Conservation (phyloP, 2,797 vertebrate genomes). For the Halcyon chelicuti region DNA sequence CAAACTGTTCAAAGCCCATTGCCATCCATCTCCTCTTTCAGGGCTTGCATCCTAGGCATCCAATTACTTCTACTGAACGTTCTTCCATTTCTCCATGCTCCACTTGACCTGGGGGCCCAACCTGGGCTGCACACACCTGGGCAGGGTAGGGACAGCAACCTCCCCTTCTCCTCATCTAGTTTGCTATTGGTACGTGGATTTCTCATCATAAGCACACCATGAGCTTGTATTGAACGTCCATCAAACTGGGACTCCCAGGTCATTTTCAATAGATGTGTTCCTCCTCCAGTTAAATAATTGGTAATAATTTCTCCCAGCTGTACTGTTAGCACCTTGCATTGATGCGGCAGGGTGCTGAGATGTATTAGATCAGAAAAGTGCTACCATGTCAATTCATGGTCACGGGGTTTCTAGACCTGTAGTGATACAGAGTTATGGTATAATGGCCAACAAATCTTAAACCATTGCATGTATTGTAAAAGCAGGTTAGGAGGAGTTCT, state of each 20-base stretch:
- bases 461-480: neutral
- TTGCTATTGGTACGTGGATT: fast-evolving
- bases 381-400: neutral
- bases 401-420: neutral
- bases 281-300: neutral
- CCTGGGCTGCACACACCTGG: neutral
- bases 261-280: neutral
- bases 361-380: neutral
- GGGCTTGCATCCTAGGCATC: no score
- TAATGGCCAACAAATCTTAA: neutral
- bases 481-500: slow-evolving; percentile 22
- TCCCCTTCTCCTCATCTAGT: neutral
- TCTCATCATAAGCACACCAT: neutral
- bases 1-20: neutral
- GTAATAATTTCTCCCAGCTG: neutral
- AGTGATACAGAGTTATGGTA: neutral
- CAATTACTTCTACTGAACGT: neutral
- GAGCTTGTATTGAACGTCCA: neutral
- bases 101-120: neutral
- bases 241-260: neutral
- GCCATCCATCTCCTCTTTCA: neutral
- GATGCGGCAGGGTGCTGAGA: neutral
- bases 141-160: fast-evolving
- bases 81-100: neutral
- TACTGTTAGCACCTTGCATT: neutral